Evolutionary conservation across 2,113 vertebrate species (phyloP).

Genomic region (Hydropotes inermis): DNA sequence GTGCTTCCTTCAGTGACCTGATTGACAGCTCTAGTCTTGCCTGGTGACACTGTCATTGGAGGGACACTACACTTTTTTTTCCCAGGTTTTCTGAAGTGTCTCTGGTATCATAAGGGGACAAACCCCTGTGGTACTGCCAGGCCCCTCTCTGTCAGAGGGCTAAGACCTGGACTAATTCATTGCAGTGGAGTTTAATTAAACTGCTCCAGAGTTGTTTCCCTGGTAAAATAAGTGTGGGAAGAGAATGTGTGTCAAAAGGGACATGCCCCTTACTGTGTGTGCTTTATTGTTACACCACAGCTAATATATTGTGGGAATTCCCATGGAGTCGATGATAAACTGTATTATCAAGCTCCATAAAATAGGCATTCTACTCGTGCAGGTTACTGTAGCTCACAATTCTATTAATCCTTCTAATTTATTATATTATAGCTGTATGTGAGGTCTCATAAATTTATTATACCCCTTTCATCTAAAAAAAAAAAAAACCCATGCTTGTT

Average conservation of each 20-base stretch:
- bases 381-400: constrained; percentile 88
- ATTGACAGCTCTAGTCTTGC: constrained; percentile 82
- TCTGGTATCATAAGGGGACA: constrained; percentile 82
- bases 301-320: constrained; percentile 96
- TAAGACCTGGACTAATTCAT: constrained; percentile 90
- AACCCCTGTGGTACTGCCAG: constrained; percentile 85
- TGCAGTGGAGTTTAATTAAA: constrained; percentile 92
- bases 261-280: constrained; percentile 92
- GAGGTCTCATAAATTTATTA: constrained; percentile 90
- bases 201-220: constrained; percentile 90
- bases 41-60: constrained; percentile 80
- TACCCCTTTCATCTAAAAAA: constrained; percentile 85
- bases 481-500: constrained; percentile 73
- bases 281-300: constrained; percentile 91
- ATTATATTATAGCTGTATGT: constrained; percentile 90
- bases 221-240: constrained; percentile 96
- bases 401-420: constrained; percentile 91
- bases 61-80: constrained; percentile 77
- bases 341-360: constrained; percentile 89
- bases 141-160: constrained; percentile 86
- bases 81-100: constrained; percentile 83
- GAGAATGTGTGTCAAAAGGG: constrained; percentile 95
- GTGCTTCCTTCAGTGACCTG: constrained; percentile 61
- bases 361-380: constrained; percentile 85
- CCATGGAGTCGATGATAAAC: constrained; percentile 89